Evolutionary conservation across 2,797 vertebrate genomes (phyloP), one percentile per base, ranked within the genome.

Genomic region (Tauraco hartlaubi): DNA sequence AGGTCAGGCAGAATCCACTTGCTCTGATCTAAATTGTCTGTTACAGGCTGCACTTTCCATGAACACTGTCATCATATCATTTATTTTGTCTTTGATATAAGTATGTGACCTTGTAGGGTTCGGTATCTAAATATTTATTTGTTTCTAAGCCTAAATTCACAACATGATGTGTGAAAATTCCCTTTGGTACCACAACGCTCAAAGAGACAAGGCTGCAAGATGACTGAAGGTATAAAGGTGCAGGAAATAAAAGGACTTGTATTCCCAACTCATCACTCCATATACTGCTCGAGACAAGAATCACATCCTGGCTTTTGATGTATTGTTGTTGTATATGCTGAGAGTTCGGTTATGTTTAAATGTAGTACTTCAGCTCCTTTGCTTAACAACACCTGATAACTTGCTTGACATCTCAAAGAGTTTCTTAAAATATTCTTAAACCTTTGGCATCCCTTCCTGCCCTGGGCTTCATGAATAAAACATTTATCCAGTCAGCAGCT

Each of bases 401-500:
- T 98, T 97, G 95, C 97, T 97, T 98, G 98, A 98, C 97, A 98
- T 98, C 98, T 98, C 97, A 98, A 98, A 98, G 98, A 98, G 97
- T 98, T 98, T 97, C 97, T 98, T 98, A 98, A 99, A 98, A 98
- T 98, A 99, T 99, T 98, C 98, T 97, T 98, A 98, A 98, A 99
- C 98, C 98, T 98, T 98, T 98, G 98, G 98, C 98, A 98, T 98
- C 97, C 96, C 96, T 98, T 98, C 97, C 98, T 98, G 97, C 97
- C 97, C 98, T 95, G 96, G 98, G 98, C 97, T 98, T 98, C 98
- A 98, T 99, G 98, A 98, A 99, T 99, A 98, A 99, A 98, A 98
- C 98, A 99, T 99, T 96, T 93, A 97, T 97, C 98, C 98, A 98
- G 98, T 99, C 99, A 99, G 99, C 98, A 99, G 98, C 98, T 98